Percentiles rank a stretch among this genome's conserved stretches.
Conservation (phyloP, 2,888 invertebrate genomes). For the Diploptera punctata region DNA sequence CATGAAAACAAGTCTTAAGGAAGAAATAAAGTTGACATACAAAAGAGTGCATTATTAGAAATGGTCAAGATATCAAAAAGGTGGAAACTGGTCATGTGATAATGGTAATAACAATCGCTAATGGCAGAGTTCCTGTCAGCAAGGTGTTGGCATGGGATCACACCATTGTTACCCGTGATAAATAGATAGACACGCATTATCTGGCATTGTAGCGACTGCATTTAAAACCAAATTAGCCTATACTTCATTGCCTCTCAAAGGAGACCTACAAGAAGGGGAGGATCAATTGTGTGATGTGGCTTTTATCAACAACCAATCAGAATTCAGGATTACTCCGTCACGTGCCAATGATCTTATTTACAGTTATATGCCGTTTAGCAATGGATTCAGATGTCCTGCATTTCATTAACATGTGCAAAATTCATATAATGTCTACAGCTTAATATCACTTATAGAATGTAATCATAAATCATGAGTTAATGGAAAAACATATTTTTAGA, state of each 20-base stretch:
- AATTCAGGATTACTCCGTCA: constrained; percentile 8
- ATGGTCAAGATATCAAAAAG: no score
- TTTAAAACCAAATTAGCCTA: constrained; percentile 44
- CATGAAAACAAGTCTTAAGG: no score
- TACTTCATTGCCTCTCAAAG: constrained; percentile 42
- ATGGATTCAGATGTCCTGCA: constrained; percentile 15
- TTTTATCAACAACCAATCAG: constrained; percentile 3
- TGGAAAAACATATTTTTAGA: no score
- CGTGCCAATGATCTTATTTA: constrained; percentile 15
- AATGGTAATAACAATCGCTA: not conserved
- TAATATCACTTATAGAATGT: no score
- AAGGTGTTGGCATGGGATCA: constrained; percentile 6
- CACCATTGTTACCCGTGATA: constrained; percentile 1
- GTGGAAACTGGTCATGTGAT: no score
- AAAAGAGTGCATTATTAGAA: no score
- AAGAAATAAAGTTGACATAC: no score
- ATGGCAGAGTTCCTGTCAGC: not conserved
- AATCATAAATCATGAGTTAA: no score
- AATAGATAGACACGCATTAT: not conserved
- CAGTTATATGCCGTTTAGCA: not conserved
- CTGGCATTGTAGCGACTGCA: constrained; percentile 27
- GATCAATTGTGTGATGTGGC: constrained; percentile 13
- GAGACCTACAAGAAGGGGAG: not conserved
- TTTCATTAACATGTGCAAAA: no score
- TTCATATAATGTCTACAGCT: no score